Evolutionary conservation across 2,113 vertebrate species (phyloP).

Genomic region (Engraulis encrasicolus): DNA sequence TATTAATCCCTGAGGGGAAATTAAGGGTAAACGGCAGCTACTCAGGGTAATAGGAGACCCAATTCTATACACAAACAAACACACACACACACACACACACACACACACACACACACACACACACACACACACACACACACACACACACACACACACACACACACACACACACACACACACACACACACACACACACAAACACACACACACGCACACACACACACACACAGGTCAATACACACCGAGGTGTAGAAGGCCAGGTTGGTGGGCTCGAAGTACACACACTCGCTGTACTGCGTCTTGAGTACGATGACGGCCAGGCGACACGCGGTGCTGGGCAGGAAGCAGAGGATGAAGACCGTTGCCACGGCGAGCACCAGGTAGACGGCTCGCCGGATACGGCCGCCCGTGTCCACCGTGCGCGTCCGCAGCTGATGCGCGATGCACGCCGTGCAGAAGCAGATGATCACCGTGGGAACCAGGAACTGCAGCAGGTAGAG

Average conservation of each 20-base stretch:
- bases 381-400: conserved; percentile 74
- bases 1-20: too few species aligned
- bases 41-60: too few species aligned
- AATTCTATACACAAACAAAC: too few species aligned
- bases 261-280: conserved; percentile 66
- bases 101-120: too few species aligned
- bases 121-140: too few species aligned
- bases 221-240: too few species aligned
- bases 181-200: too few species aligned
- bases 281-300: conserved; percentile 67
- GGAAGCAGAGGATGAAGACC: conserved; percentile 76
- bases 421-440: conserved; percentile 71
- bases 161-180: too few species aligned
- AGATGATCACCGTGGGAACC: conserved; percentile 67
- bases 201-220: too few species aligned
- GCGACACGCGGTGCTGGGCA: conserved; percentile 76
- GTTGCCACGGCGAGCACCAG: conserved; percentile 73
- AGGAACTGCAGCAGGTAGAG: conserved; percentile 75
- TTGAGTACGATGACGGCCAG: conserved; percentile 74
- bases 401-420: conserved; percentile 69
- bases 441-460: conserved; percentile 74
- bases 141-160: too few species aligned
- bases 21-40: too few species aligned
- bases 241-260: conserved; percentile 74
- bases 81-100: too few species aligned